A percentile compares a stretch with the other conserved stretches of the same genome.
phyloP scores from a whole-genome alignment of 1,140 invertebrate genomes.

The Drosophila rhopaloa region DNA sequence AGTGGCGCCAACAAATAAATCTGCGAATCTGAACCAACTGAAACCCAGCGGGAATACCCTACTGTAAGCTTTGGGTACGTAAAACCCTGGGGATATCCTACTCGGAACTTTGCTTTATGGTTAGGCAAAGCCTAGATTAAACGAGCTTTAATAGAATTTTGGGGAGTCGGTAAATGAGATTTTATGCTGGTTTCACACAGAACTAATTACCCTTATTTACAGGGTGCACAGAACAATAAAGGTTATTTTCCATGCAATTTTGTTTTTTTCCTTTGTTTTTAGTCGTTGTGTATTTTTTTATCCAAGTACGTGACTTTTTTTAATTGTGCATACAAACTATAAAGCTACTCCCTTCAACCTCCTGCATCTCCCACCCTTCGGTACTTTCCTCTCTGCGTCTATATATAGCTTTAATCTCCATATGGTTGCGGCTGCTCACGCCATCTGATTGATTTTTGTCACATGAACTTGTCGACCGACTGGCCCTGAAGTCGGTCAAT shows the following conservation, averaged over 20 bases:
- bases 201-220: slow-evolving; percentile 2
- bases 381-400: slow-evolving; percentile 1
- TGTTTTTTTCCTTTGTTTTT: slow-evolving; percentile 37
- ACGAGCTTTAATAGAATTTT: slow-evolving; percentile 10
- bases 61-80: slow-evolving; percentile 5
- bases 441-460: slow-evolving; percentile 71
- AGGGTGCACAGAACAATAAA: slow-evolving; percentile 24
- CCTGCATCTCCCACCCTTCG: neutral
- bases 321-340: slow-evolving; percentile 45
- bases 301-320: slow-evolving; percentile 69
- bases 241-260: slow-evolving; percentile 31
- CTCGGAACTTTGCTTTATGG: slow-evolving; percentile 10
- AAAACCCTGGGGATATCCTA: slow-evolving; percentile 13
- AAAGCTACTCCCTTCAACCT: slow-evolving; percentile 13
- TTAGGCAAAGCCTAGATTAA: slow-evolving; percentile 19
- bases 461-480: slow-evolving; percentile 60
- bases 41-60: slow-evolving; percentile 20
- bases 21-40: slow-evolving; percentile 19
- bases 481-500: slow-evolving; percentile 71
- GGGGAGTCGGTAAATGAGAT: slow-evolving; percentile 2
- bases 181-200: slow-evolving; percentile 2
- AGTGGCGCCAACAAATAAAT: slow-evolving; percentile 40
- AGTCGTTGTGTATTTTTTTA: slow-evolving; percentile 22
- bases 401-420: slow-evolving; percentile 68
- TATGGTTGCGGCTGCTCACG: slow-evolving; percentile 56